Conservation (phyloP, 2,797 vertebrate genomes). For the Mormyrops attenuatus region DNA sequence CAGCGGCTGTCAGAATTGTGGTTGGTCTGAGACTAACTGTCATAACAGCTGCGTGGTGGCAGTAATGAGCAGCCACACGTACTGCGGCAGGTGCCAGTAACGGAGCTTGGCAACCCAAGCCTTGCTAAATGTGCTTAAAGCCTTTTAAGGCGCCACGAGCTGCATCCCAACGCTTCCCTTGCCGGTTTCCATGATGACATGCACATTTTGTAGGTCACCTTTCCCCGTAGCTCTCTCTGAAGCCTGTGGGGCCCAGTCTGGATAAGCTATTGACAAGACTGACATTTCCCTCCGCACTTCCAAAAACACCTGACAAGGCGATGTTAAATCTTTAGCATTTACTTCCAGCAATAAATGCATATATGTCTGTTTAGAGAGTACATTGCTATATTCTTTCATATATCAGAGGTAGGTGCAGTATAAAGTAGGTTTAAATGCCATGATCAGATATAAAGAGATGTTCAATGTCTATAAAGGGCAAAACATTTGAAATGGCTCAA, state of each 20-base stretch:
- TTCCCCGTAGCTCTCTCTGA: slow-evolving; percentile 53
- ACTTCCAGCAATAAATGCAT: not conserved
- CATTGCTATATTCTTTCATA: not conserved
- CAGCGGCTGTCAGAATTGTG: slow-evolving; percentile 1
- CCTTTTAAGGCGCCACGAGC: slow-evolving; percentile 28
- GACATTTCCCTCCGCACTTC: slow-evolving; percentile 51
- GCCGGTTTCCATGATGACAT: slow-evolving; percentile 47
- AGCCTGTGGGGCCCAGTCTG: slow-evolving; percentile 45
- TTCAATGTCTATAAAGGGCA: not conserved
- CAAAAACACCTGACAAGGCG: slow-evolving; percentile 39
- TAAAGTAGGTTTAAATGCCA: not conserved
- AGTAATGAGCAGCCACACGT: slow-evolving; percentile 3
- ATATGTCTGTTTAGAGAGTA: not conserved
- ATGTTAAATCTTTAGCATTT: not conserved
- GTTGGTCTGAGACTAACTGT: slow-evolving; percentile 11
- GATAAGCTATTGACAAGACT: slow-evolving; percentile 56
- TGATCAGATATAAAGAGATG: not conserved
- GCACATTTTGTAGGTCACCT: slow-evolving; percentile 67
- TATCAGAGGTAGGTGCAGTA: not conserved
- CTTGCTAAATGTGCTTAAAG: slow-evolving; percentile 13
- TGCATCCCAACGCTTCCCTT: slow-evolving; percentile 30
- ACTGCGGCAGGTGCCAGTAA: slow-evolving; percentile 2
- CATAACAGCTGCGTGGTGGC: not conserved
- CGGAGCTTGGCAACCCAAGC: not conserved
- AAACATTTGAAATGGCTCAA: not conserved